Evolutionary conservation across 2,888 invertebrate species (phyloP), one percentile per base, ranked within the genome.

Genomic region (Dendrolimus houi): DNA sequence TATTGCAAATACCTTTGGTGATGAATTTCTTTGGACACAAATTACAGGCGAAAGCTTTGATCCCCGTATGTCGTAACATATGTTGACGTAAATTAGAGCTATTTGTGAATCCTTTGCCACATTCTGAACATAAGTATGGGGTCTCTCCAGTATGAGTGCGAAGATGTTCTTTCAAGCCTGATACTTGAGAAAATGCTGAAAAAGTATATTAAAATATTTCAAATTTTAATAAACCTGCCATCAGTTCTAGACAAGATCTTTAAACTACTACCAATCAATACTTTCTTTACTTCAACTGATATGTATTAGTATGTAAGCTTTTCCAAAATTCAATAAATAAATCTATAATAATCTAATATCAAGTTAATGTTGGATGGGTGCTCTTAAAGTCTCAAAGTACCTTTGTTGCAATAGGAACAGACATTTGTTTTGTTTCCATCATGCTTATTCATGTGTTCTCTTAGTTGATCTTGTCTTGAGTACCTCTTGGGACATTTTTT

Each of bases 341-440:
- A 29, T 17, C 17, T 17, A 29, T 29, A 6, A 29, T 29, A 29
- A 17, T 17, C 17, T 1, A 17, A 29, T 29, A 29, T 29, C 29
- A 29, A 29, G 29, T 29, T 29, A 6, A 29, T 29, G 29, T 29
- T 29, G 29, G 29, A 29, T 6, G 6, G 29, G 29, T 29, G 29
- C 29, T 29, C 29, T 29, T 29, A 29, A 29, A 29, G 29, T 29
- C 6, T 29, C 6, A 29, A 29, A 29, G 64, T 72, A 93, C 88
- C 92, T 92, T 93, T 93, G 59, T 83, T 86, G 74, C 93, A 93
- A 66, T 91, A 89, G 47, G 88, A 82, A 71, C 93, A 93, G 13
- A 86, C 80, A 71, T 93, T 91, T 8, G 92, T 90, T 69, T 93
- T 93, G 40, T 85, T 72, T 3, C 92, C 91, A 17, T 85, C 83